Evolutionary conservation across 35 echinoderm and acorn worm species (phyloP).

Genomic region (Apostichopus californicus): DNA sequence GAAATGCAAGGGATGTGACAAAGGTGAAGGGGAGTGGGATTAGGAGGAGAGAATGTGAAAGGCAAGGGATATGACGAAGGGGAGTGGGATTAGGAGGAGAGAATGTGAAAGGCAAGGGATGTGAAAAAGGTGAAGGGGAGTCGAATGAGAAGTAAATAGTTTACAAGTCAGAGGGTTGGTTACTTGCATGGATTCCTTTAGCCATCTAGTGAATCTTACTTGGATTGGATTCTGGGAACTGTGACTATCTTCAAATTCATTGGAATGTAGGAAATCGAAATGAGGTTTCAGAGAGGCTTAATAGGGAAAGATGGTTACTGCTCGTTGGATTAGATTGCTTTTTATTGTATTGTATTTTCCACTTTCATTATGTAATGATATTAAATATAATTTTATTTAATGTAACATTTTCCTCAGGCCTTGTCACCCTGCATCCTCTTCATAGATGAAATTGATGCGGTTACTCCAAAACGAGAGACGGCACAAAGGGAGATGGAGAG

Average conservation of each 20-base stretch:
- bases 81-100: background rate
- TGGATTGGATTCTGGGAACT: no score
- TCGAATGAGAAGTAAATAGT: background rate
- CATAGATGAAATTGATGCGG: constrained; percentile 98
- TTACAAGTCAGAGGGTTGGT: no score
- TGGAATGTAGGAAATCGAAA: no score
- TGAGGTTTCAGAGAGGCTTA: no score
- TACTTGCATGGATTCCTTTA: no score
- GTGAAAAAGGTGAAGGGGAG: no score
- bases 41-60: background rate
- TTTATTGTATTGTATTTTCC: background rate
- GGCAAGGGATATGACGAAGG: background rate
- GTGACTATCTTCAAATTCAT: no score
- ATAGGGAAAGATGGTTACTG: no score
- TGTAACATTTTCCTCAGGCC: constrained; percentile 28
- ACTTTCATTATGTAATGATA: no score
- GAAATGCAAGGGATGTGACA: background rate
- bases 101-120: background rate
- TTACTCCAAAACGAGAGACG: constrained; percentile 96
- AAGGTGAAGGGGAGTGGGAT: background rate
- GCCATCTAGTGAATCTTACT: no score
- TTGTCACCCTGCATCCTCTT: constrained; percentile 95
- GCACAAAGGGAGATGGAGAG: constrained; percentile 99
- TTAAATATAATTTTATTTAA: background rate
- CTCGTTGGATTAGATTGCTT: background rate